Evolutionary conservation across 2,797 vertebrate genomes (phyloP).

Genomic region (Micrastur ruficollis): DNA sequence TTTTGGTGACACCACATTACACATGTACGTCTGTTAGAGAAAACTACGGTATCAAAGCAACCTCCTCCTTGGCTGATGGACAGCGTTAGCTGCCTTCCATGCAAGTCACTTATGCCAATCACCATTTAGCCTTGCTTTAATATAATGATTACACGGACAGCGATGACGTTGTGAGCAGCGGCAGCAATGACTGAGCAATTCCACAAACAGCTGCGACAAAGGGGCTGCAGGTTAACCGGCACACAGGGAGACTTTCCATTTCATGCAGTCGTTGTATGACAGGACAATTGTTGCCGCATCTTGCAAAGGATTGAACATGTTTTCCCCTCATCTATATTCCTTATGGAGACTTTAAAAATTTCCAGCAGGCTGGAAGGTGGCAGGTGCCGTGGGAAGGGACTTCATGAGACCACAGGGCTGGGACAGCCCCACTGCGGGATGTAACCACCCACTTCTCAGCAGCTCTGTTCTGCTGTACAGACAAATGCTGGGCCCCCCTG

Average conservation of each 20-base stretch:
- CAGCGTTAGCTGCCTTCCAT: not conserved
- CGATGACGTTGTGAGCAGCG: not conserved
- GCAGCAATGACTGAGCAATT: not conserved
- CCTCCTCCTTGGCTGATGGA: not conserved
- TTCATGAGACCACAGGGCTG: not conserved
- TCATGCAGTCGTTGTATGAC: too few species aligned
- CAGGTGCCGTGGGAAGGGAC: not conserved
- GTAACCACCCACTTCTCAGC: not conserved
- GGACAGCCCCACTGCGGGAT: not conserved
- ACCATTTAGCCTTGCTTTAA: not conserved
- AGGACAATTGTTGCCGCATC: not conserved
- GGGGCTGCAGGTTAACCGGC: not conserved
- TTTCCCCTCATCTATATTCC: not conserved
- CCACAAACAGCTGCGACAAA: not conserved
- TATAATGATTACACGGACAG: not conserved
- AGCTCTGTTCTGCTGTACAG: not conserved
- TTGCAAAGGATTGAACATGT: not conserved
- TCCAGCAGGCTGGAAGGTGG: not conserved
- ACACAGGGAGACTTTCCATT: not conserved
- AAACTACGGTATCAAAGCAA: not conserved
- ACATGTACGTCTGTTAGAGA: not conserved
- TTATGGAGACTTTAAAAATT: not conserved
- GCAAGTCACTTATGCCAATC: not conserved
- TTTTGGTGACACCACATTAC: not conserved
- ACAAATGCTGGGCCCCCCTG: too few species aligned